phyloP scores from a whole-genome alignment of 2,113 vertebrate genomes.

The Toxotes jaculatrix region DNA sequence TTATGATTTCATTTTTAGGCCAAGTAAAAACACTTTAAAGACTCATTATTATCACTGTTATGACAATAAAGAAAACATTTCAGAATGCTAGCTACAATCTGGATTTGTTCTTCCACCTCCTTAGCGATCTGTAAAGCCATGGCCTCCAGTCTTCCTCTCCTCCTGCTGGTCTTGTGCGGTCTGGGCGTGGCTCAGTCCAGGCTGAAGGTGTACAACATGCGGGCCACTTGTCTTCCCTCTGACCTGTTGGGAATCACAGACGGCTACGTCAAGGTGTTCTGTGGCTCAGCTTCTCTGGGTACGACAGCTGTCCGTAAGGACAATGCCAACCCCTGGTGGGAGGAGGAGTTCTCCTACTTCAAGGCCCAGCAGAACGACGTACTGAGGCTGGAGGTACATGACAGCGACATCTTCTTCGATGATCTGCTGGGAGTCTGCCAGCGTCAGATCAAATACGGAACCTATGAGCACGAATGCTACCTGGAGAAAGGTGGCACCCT shows the following conservation, averaged over 20 bases:
- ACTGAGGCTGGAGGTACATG: slow-evolving; percentile 46
- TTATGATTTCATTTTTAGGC: too few species aligned
- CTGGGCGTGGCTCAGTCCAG: slow-evolving; percentile 1
- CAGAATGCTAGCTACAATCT: neutral
- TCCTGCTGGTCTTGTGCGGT: slow-evolving; percentile 27
- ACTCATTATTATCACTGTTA: too few species aligned
- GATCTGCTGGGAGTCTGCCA: slow-evolving; percentile 58
- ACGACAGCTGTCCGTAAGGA: slow-evolving; percentile 26
- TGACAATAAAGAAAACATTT: neutral
- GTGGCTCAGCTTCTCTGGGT: slow-evolving; percentile 2
- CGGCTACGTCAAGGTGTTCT: slow-evolving; percentile 56
- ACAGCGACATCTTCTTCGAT: slow-evolving; percentile 12
- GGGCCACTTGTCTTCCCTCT: slow-evolving; percentile 34
- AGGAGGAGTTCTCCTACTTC: slow-evolving; percentile 48
- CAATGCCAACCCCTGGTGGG: slow-evolving; percentile 59
- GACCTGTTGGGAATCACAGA: slow-evolving; percentile 33
- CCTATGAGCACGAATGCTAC: slow-evolving; percentile 34
- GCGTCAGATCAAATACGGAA: slow-evolving; percentile 41
- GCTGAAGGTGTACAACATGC: slow-evolving; percentile 43
- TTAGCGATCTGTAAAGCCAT: slow-evolving; percentile 21
- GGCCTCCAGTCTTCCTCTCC: slow-evolving; percentile 14
- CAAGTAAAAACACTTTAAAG: too few species aligned
- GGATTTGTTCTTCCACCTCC: neutral
- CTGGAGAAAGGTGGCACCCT: slow-evolving; percentile 49
- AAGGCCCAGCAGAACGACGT: slow-evolving; percentile 23